These are phyloP conservation scores for Tympanuchus pallidicinctus DNA, from an alignment of 2,113 vertebrate species.

Conservation along the genomic window DNA sequence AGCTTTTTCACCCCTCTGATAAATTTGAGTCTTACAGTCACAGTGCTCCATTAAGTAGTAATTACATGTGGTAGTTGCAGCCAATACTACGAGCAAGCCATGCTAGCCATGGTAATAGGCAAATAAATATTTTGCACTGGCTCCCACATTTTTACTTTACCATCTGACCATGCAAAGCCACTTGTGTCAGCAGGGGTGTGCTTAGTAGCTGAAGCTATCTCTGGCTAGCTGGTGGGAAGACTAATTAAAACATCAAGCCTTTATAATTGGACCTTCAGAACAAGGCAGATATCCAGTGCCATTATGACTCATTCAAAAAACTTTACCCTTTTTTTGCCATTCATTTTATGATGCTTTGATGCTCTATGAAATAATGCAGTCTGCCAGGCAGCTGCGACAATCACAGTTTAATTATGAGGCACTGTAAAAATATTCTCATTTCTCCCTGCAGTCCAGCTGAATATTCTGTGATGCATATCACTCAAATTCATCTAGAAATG, in stretches of 20 bases:
- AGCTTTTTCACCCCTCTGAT: background rate
- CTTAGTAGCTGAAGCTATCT: background rate
- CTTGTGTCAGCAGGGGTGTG: background rate
- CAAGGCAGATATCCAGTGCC: background rate
- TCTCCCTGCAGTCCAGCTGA: constrained; percentile 24
- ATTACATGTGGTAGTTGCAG: background rate
- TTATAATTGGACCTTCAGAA: background rate
- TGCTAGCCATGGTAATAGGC: background rate
- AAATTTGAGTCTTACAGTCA: background rate
- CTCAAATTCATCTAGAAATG: constrained; percentile 37
- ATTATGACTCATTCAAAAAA: constrained; percentile 40
- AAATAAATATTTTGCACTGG: background rate
- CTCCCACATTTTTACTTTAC: background rate
- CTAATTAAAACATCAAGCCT: constrained; percentile 21
- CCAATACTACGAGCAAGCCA: background rate
- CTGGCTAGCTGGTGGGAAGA: background rate
- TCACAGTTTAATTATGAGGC: constrained; percentile 56
- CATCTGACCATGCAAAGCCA: background rate
- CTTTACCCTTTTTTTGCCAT: constrained; percentile 34
- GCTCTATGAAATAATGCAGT: constrained; percentile 14
- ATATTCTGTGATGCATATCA: background rate
- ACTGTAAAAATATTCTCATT: constrained; percentile 34
- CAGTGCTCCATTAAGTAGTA: background rate
- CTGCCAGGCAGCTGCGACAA: constrained; percentile 57
- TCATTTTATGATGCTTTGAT: constrained; percentile 46